Conservation (phyloP, 2,888 invertebrate species). For the Cyclophora albipunctata region DNA sequence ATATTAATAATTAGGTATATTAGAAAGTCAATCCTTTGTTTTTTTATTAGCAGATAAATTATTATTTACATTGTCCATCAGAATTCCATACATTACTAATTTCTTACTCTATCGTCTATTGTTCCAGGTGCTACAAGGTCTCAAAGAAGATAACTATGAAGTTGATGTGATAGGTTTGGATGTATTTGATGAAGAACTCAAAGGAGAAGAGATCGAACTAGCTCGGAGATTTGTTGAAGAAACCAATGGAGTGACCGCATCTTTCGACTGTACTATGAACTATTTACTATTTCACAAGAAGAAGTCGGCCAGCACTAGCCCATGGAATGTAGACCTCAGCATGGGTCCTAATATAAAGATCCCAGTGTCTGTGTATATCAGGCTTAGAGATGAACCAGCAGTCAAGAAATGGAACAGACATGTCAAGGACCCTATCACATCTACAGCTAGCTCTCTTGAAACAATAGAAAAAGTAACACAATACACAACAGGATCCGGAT, state of each 20-base stretch:
- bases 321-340: conserved; percentile 80
- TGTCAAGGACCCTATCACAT: conserved; percentile 53
- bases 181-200: conserved; percentile 45
- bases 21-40: background rate
- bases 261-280: conserved; percentile 76
- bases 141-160: conserved; percentile 73
- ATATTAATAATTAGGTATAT: too few species aligned
- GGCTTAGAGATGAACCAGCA: conserved; percentile 64
- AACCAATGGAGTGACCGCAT: conserved; percentile 62
- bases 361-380: conserved; percentile 74
- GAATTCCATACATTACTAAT: too few species aligned
- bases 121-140: conserved; percentile 63
- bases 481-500: conserved; percentile 59
- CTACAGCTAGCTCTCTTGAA: conserved; percentile 51
- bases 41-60: background rate
- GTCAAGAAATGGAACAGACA: conserved; percentile 50
- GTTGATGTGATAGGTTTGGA: conserved; percentile 78
- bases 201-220: conserved; percentile 40
- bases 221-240: conserved; percentile 55
- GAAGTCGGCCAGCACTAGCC: conserved; percentile 60
- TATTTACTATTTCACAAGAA: conserved; percentile 75
- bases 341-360: conserved; percentile 77
- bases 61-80: background rate
- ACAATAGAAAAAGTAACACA: conserved; percentile 42
- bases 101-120: background rate